Evolutionary conservation across 2,113 vertebrate genomes (phyloP).

Genomic region (Nothobranchius kuhntae): DNA sequence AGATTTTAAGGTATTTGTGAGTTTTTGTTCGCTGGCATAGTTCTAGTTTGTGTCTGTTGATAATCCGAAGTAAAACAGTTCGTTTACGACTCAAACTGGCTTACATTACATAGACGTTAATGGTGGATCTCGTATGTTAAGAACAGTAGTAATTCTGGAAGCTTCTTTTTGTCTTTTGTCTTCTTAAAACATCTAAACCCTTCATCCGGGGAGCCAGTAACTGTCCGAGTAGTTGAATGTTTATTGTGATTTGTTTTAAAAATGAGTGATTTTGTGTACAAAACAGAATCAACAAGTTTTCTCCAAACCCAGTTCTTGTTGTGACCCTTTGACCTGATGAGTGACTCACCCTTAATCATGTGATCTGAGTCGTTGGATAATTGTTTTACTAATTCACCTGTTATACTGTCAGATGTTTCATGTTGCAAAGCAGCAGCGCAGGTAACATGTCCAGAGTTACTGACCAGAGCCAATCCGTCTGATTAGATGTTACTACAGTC

Average conservation of each 20-base stretch:
- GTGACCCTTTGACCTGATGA: constrained; percentile 4
- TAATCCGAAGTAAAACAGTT: no score
- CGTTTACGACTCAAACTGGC: background rate
- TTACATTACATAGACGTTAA: constrained; percentile 1
- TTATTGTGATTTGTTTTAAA: background rate
- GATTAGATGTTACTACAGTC: no score
- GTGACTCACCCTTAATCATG: constrained; percentile 26
- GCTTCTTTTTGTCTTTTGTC: background rate
- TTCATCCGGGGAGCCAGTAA: background rate
- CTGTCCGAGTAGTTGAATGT: background rate
- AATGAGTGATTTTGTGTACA: background rate
- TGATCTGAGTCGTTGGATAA: constrained; percentile 16
- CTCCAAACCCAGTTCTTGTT: background rate
- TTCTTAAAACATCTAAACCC: background rate
- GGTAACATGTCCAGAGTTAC: background rate
- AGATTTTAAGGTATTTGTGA: constrained; percentile 65
- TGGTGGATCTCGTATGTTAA: background rate
- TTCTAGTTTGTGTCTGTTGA: background rate
- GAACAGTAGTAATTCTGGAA: background rate
- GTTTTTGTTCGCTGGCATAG: background rate
- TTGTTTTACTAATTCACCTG: background rate
- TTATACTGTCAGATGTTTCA: background rate
- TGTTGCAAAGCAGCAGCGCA: background rate
- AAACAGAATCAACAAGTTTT: background rate
- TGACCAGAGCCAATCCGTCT: no score